These are phyloP conservation scores for Istiophorus platypterus DNA, from an alignment of 2,113 vertebrate species.

Conservation along the genomic window DNA sequence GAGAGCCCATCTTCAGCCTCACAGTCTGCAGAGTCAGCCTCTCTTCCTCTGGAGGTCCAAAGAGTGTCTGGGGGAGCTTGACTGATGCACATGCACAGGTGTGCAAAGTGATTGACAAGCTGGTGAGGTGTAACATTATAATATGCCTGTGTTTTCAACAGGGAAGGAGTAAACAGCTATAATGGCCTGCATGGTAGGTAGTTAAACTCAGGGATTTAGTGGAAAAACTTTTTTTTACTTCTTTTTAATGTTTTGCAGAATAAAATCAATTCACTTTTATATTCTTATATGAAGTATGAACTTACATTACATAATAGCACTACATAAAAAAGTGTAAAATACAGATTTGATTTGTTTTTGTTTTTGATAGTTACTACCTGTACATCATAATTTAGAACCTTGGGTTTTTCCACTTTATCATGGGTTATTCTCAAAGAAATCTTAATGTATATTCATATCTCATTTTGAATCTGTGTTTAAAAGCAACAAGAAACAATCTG, in stretches of 20 bases:
- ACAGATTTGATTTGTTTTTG: too few relatives aligned
- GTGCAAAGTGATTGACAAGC: conserved; percentile 64
- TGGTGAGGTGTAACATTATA: conserved; percentile 75
- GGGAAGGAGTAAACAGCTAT: conserved; percentile 61
- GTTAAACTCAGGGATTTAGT: neutral
- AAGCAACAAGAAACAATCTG: neutral
- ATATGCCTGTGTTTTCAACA: conserved; percentile 53
- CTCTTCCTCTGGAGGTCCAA: conserved; percentile 40
- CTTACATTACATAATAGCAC: too few relatives aligned
- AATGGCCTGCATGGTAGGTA: conserved; percentile 35
- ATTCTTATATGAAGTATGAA: neutral
- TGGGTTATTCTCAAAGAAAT: neutral
- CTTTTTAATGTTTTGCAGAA: neutral
- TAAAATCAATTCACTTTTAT: neutral
- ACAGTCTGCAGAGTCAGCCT: conserved; percentile 24
- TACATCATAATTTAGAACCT: neutral
- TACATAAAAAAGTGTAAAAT: neutral
- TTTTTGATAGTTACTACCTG: neutral
- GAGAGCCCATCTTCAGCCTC: conserved; percentile 69
- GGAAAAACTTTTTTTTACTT: conserved; percentile 11
- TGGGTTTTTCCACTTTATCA: neutral
- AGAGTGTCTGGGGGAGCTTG: neutral
- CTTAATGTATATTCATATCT: neutral
- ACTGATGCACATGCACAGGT: conserved; percentile 37
- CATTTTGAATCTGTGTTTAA: neutral